Evolutionary conservation across 2,888 invertebrate genomes (phyloP).

Genomic region (Thymelicus acteon): DNA sequence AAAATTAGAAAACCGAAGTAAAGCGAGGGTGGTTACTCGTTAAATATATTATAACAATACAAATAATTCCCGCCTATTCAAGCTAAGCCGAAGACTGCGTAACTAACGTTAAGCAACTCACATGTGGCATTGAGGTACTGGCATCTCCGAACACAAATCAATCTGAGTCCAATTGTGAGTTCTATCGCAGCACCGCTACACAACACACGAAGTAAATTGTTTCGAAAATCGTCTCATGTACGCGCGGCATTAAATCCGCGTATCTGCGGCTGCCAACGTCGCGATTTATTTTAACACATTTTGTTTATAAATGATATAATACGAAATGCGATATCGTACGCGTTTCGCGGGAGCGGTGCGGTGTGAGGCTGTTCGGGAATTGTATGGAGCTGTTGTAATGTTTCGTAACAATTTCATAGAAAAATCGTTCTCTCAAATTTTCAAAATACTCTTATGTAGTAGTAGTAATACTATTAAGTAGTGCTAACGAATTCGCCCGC

Average conservation of each 20-base stretch:
- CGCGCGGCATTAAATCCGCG: slow-evolving; percentile 59
- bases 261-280: slow-evolving; percentile 74
- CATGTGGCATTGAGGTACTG: background rate
- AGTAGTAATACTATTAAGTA: too few relatives aligned
- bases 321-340: slow-evolving; percentile 82
- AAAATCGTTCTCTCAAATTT: too few relatives aligned
- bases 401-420: too few relatives aligned
- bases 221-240: slow-evolving; percentile 48
- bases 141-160: slow-evolving; percentile 48
- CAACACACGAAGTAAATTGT: slow-evolving; percentile 45
- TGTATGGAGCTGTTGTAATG: slow-evolving; percentile 55
- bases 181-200: slow-evolving; percentile 34
- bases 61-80: too few relatives aligned
- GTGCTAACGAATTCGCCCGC: too few relatives aligned
- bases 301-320: slow-evolving; percentile 86
- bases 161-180: slow-evolving; percentile 21
- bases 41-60: too few relatives aligned
- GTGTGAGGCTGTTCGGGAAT: slow-evolving; percentile 63
- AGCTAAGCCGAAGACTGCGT: too few relatives aligned
- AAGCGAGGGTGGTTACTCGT: too few relatives aligned
- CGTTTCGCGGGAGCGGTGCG: slow-evolving; percentile 69
- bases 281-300: slow-evolving; percentile 85
- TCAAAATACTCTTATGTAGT: too few relatives aligned
- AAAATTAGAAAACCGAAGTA: too few relatives aligned
- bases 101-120: too few relatives aligned